phyloP scores from a whole-genome alignment of 2,888 invertebrate genomes.

The Agelastica alni region DNA sequence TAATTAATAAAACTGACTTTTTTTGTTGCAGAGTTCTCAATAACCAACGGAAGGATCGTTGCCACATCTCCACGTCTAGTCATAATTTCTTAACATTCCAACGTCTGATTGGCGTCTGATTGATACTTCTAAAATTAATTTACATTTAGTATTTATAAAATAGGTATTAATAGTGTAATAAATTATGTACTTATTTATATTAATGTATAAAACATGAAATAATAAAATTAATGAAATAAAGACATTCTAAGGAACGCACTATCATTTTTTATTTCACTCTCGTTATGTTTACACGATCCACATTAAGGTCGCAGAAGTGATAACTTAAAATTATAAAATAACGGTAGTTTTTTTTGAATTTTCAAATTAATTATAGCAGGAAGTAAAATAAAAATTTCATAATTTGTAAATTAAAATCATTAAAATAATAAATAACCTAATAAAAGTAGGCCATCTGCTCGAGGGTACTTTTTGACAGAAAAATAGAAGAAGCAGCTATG shows the following conservation, averaged over 20 bases:
- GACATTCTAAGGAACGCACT: slow-evolving; percentile 14
- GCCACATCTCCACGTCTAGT: slow-evolving; percentile 41
- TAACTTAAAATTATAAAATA: no score
- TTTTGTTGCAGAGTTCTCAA: slow-evolving; percentile 42
- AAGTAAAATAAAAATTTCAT: no score
- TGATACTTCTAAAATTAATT: slow-evolving; percentile 38
- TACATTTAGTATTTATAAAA: slow-evolving; percentile 46
- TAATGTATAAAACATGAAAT: slow-evolving; percentile 36
- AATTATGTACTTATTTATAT: slow-evolving; percentile 49
- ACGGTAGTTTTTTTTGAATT: no score
- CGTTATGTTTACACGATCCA: no score
- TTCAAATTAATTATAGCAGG: no score
- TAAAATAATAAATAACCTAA: no score
- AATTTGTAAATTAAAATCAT: no score
- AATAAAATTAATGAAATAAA: slow-evolving; percentile 25
- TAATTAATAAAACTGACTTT: slow-evolving; percentile 13
- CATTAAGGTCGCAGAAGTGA: no score
- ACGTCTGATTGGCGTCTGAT: slow-evolving; percentile 36
- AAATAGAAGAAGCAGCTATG: no score
- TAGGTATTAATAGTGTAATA: slow-evolving; percentile 47
- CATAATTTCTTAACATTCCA: slow-evolving; percentile 43
- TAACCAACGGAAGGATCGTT: slow-evolving; percentile 32
- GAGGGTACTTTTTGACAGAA: no score
- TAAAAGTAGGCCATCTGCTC: no score
- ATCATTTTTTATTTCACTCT: neutral